Evolutionary conservation across 2,113 vertebrate genomes (phyloP), one percentile per base, ranked within the genome.

Genomic region (Myxocyprinus asiaticus): DNA sequence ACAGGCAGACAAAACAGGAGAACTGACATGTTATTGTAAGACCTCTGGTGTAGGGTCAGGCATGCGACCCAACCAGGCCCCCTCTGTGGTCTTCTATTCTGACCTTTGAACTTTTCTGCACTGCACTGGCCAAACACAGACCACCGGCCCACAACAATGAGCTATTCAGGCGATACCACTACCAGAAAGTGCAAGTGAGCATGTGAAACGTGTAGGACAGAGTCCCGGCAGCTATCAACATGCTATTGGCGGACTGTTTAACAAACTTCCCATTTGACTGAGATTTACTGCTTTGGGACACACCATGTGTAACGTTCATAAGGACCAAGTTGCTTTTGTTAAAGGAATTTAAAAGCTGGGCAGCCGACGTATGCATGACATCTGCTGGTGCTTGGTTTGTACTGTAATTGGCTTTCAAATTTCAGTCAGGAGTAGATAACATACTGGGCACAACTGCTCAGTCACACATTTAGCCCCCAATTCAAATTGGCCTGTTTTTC

Each of bases 21-120:
- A 85, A 87, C 90, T 91, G 87, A 82, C 85, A 90, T 91, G 90
- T 92, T 91, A 87, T 93, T 94, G 85, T 81, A 92, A 90, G 85
- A 75, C 82, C 88, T 91, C 88, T 67, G 65, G 85, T 79, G 89
- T 56, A 84, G 82, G 81, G 80, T 73, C 86, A 80, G 88, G 77
- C 69, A 78, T 87, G 85, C 92, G 92, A 92, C 93, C 90, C 55
- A 82, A 86, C 80, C 80, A 75, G n/a, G 86, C 74, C 86, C 87
- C 85, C 83, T 80, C 89, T 72, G 86, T 76, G 82, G 82, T 85
- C 82, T 79, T 79, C 79, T 75, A 61, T 67, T 50, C 56, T 88
- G 85, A 82, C 87, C 88, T 89, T 42, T 87, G 84, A 88, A 88
- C 88, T 65, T 22, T 81, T 85, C 84, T 79, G 85, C 86, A 76